Base-by-base conservation (phyloP, 2,888 invertebrate species). In the Hemaris fuciformis region DNA sequence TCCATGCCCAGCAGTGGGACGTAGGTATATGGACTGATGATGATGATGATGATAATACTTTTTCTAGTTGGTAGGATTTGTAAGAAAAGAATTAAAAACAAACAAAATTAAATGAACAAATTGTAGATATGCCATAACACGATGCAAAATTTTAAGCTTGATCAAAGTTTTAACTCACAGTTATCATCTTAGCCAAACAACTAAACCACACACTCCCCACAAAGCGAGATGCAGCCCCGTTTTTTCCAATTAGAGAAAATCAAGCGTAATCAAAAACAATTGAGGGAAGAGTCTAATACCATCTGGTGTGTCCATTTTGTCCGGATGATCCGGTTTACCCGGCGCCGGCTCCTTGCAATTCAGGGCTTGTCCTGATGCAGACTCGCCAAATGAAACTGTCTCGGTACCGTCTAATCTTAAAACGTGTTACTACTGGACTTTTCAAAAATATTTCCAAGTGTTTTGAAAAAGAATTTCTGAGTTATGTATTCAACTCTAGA, bases 371-470 rank as follows among this genome's bases (percentile, higher is more conserved):
- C 72, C 72, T 69, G 71, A 70, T 68, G 73, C 75, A 80, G 77
- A 81, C 79, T 71, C 69, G 72, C 77, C 77, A 77, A 82, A 81
- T 81, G 80, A 81, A 81, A 80, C 81, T 79, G 82, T 82, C 82
- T 77, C 73, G 69, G 70, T 63, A 63, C 69, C 59, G 77, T 79
- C 81, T 81, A 81, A 81, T 82, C 81, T 81, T 71, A 60, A 65
- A 42, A 25, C 31, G 60, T 20, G 27, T 57, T 77, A 81, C 80
- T 64, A 73, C 63, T 61, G 27, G 15, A 2, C 3, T 2, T 2
- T 27, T 18, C 27, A 31, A 31, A 31, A 7, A 10, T 53, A 1
- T 18, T 53, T 53, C 53, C 53, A 53, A n/a, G n/a, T n/a, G 31
- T 53, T 53, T 3, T 3, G 8, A 4, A 6, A 15, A 8, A 18